Percentiles rank a stretch among this genome's conserved stretches.
phyloP scores from a whole-genome alignment of 2,888 invertebrate genomes.

The Aphidoletes aphidimyza region DNA sequence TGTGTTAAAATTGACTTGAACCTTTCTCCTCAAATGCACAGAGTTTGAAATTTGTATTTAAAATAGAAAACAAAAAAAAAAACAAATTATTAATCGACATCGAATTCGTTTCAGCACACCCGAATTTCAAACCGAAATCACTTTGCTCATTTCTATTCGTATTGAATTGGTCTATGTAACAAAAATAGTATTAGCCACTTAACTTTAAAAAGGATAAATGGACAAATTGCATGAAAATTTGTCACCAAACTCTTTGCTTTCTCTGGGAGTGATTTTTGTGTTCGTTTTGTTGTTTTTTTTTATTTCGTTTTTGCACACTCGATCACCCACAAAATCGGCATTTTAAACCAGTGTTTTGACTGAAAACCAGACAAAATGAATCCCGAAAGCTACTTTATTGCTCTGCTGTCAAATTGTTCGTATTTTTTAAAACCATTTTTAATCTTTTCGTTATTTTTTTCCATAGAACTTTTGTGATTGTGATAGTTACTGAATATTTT shows the following conservation, averaged over 20 bases:
- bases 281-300: no score
- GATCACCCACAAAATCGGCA: constrained; percentile 34
- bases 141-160: neutral
- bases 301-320: no score
- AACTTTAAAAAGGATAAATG: neutral
- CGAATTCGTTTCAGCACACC: neutral
- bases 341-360: constrained; percentile 51
- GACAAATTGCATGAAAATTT: neutral
- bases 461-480: constrained; percentile 23
- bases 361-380: constrained; percentile 51
- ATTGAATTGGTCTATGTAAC: constrained; percentile 18
- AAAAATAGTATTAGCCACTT: constrained; percentile 48
- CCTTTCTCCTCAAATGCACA: neutral
- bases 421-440: neutral
- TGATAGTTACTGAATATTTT: constrained; percentile 22
- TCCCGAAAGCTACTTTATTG: neutral
- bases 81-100: no score
- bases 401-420: neutral
- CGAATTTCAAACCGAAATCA: neutral
- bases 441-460: neutral
- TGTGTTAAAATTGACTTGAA: constrained; percentile 51
- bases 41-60: neutral
- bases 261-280: neutral
- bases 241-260: neutral
- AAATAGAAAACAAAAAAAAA: no score